These are phyloP conservation scores for Aphelocoma californica DNA, from an alignment of 2,797 vertebrate species.

Conservation along the genomic window DNA sequence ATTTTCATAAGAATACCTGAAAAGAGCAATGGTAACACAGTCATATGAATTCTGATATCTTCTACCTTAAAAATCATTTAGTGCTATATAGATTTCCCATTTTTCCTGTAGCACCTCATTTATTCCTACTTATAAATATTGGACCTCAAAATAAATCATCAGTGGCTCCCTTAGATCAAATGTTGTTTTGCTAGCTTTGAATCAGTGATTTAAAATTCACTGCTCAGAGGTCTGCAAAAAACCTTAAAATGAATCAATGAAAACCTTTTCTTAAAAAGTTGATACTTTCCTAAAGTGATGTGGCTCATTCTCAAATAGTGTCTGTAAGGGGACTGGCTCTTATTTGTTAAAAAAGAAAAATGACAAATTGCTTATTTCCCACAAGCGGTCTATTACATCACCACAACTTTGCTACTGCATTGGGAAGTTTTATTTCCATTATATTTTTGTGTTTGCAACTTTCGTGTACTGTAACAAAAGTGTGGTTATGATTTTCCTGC, in stretches of 20 bases:
- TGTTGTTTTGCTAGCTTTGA: background rate
- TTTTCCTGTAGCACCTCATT: background rate
- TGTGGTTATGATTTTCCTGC: background rate
- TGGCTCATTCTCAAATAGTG: background rate
- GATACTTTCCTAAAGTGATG: background rate
- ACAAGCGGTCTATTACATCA: background rate
- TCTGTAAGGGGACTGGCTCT: background rate
- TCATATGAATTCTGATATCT: background rate
- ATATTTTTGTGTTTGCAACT: background rate
- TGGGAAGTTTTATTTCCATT: background rate
- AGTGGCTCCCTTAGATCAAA: background rate
- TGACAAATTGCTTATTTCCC: background rate
- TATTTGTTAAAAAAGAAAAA: background rate
- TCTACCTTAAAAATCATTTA: background rate
- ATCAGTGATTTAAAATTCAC: background rate
- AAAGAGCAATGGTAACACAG: background rate
- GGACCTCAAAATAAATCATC: background rate
- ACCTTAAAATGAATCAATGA: background rate
- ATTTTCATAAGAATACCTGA: background rate
- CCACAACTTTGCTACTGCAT: background rate
- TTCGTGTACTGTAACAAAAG: background rate
- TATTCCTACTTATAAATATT: background rate
- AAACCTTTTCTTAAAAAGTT: background rate
- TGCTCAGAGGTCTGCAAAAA: background rate
- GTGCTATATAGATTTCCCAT: background rate